Evolutionary conservation across 1,140 invertebrate genomes (phyloP).

Genomic region (Camponotus pennsylvanicus): DNA sequence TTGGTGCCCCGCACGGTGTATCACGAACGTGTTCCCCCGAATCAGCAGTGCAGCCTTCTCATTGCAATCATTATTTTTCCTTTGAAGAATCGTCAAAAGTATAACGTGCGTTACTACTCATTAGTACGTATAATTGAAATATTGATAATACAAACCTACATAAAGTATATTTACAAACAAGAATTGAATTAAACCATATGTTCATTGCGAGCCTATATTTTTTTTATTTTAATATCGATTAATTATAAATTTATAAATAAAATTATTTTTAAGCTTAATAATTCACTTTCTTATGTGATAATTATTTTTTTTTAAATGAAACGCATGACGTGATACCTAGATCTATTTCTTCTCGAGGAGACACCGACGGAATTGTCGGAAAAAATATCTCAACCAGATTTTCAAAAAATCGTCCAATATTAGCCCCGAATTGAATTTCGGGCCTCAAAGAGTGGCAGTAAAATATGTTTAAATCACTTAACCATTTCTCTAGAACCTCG

Average conservation of each 20-base stretch:
- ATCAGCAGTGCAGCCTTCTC: conserved; percentile 27
- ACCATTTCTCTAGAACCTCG: not conserved
- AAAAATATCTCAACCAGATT: not conserved
- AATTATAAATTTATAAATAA: not conserved
- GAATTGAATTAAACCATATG: too few species aligned
- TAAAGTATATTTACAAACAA: not conserved
- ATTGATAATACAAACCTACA: not conserved
- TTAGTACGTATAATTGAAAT: not conserved
- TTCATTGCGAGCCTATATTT: too few species aligned
- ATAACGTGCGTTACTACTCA: not conserved
- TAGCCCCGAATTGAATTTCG: conserved; percentile 9
- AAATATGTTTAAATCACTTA: conserved; percentile 46
- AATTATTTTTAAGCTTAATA: not conserved
- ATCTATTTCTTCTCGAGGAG: not conserved
- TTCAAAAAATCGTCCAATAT: not conserved
- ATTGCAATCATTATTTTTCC: not conserved
- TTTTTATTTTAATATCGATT: too few species aligned
- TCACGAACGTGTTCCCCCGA: conserved; percentile 59
- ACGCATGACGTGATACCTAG: not conserved
- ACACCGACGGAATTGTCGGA: not conserved
- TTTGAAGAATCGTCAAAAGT: not conserved
- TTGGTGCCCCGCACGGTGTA: conserved; percentile 65
- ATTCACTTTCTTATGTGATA: not conserved
- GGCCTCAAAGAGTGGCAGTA: not conserved
- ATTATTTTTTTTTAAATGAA: conserved; percentile 3